Evolutionary conservation across 2,113 vertebrate species (phyloP).

Genomic region (Phasianus colchicus): DNA sequence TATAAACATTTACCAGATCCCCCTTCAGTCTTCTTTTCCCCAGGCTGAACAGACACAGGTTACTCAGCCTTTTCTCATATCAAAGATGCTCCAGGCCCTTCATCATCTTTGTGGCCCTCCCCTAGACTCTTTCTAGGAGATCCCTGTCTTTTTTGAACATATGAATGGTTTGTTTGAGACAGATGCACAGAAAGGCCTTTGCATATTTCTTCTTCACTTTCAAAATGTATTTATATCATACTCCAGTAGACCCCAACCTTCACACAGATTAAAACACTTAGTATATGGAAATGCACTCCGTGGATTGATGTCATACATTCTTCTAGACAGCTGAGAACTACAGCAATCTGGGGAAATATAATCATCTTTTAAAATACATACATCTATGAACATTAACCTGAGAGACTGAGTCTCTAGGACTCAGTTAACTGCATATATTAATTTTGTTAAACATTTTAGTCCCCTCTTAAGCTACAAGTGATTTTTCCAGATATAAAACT

Average conservation of each 20-base stretch:
- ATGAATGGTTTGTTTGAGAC: not conserved
- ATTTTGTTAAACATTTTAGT: not conserved
- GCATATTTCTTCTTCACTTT: not conserved
- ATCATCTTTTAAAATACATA: not conserved
- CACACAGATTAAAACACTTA: not conserved
- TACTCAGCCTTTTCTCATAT: too few relatives aligned
- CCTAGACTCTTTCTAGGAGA: too few relatives aligned
- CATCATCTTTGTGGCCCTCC: too few relatives aligned
- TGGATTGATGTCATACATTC: not conserved
- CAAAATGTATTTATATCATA: not conserved
- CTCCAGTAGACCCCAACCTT: not conserved
- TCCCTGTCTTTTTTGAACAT: not conserved
- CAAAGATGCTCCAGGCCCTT: too few relatives aligned
- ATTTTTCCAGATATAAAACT: not conserved
- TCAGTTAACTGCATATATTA: not conserved
- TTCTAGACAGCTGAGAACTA: constrained; percentile 15
- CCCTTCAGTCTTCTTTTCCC: too few relatives aligned
- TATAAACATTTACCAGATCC: too few relatives aligned
- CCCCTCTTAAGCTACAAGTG: not conserved
- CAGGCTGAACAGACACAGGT: too few relatives aligned
- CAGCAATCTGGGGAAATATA: not conserved
- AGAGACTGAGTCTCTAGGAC: not conserved
- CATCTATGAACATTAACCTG: not conserved
- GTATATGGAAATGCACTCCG: not conserved
- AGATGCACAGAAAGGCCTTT: not conserved